These are phyloP conservation scores for Pocillopora damicornis DNA, from an alignment of 64 coral and sea anemone genomes.

Conservation along the genomic window DNA sequence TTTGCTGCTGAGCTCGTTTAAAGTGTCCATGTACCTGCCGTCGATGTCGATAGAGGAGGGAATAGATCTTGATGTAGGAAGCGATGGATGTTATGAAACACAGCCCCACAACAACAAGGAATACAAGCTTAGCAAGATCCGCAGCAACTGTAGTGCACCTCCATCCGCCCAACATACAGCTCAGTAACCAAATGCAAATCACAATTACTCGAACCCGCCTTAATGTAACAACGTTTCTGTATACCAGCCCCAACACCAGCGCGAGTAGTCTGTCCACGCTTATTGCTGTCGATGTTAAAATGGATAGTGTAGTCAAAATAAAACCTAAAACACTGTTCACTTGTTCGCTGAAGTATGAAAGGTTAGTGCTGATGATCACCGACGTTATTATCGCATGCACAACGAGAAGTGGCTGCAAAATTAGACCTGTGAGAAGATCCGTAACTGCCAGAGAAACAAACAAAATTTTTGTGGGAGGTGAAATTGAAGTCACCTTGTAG, in stretches of 20 bases:
- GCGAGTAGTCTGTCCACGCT: constrained; percentile 13
- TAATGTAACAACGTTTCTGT: constrained; percentile 1
- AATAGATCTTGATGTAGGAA: neutral
- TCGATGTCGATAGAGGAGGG: neutral
- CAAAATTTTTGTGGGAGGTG: neutral
- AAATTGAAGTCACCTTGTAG: neutral
- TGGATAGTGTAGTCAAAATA: neutral
- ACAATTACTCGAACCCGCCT: neutral
- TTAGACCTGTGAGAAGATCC: neutral
- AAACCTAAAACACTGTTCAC: neutral
- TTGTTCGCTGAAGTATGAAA: neutral
- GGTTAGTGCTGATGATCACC: too few relatives aligned
- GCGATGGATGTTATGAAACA: neutral
- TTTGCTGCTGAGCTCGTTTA: too few relatives aligned
- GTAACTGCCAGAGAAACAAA: neutral
- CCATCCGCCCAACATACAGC: neutral
- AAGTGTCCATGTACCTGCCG: neutral
- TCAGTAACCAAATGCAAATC: neutral
- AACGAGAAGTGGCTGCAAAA: neutral
- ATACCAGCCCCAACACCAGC: neutral
- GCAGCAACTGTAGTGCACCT: too few relatives aligned
- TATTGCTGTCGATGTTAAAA: neutral
- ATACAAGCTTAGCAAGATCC: too few relatives aligned
- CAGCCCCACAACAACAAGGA: neutral
- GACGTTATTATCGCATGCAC: neutral